phyloP scores from a whole-genome alignment of 2,113 vertebrate species.

The Syrrhaptes paradoxus region DNA sequence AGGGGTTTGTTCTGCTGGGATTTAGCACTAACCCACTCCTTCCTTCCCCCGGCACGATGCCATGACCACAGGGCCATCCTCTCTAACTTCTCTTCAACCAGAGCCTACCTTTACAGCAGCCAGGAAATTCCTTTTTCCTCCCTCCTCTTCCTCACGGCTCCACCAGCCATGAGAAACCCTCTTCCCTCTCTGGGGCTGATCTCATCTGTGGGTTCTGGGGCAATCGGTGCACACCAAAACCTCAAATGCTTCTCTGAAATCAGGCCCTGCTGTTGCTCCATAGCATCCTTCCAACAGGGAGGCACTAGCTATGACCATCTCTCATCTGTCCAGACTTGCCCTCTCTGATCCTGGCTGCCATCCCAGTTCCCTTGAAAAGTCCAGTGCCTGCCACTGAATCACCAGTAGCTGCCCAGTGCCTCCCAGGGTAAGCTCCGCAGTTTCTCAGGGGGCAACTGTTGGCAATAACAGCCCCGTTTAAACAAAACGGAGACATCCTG shows the following conservation, averaged over 20 bases:
- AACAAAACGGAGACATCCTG: neutral
- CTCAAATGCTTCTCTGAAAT: neutral
- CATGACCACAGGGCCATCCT: neutral
- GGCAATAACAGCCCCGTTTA: neutral
- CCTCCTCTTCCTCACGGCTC: neutral
- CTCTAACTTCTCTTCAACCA: neutral
- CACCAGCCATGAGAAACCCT: neutral
- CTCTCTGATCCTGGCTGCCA: neutral
- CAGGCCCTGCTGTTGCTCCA: neutral
- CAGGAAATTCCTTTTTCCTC: neutral
- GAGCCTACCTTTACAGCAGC: neutral
- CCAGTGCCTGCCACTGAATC: neutral
- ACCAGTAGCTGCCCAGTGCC: neutral
- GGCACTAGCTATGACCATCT: neutral
- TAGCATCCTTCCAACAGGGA: neutral
- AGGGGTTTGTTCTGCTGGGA: neutral
- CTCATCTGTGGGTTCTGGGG: neutral
- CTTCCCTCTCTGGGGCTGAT: neutral
- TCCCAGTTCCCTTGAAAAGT: neutral
- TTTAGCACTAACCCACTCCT: neutral
- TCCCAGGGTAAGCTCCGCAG: neutral
- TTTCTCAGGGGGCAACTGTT: neutral
- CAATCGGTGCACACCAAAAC: rapidly evolving
- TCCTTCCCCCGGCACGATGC: neutral
- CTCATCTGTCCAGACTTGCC: neutral